phyloP scores from a whole-genome alignment of 2,113 vertebrate species.

The Coptodon bakossiorum region DNA sequence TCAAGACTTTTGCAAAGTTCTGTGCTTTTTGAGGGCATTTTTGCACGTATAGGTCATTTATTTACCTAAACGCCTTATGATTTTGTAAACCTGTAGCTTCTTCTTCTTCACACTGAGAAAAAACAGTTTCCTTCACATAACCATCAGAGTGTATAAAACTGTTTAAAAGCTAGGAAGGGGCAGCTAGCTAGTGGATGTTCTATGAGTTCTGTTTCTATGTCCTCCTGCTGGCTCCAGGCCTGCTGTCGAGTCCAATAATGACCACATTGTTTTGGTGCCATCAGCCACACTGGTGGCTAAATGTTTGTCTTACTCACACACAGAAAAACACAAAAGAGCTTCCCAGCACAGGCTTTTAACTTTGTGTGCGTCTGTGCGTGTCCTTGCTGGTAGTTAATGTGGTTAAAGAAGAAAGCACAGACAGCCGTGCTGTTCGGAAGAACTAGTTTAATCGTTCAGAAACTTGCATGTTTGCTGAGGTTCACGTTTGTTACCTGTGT shows the following conservation, averaged over 20 bases:
- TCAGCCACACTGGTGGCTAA: conserved; percentile 6
- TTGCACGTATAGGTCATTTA: neutral
- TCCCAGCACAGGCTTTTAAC: neutral
- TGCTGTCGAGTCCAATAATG: conserved; percentile 25
- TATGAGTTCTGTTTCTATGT: conserved; percentile 10
- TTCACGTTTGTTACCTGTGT: neutral
- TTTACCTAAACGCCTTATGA: neutral
- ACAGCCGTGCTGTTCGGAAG: neutral
- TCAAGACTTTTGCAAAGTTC: neutral
- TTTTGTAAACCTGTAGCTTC: neutral
- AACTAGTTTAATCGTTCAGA: neutral
- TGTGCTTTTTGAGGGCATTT: neutral
- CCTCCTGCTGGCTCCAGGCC: neutral
- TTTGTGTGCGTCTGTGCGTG: neutral
- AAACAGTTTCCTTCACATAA: neutral
- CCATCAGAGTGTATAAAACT: neutral
- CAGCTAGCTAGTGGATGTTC: neutral
- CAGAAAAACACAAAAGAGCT: neutral
- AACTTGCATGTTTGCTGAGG: neutral
- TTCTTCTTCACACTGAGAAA: neutral
- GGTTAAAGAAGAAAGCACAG: neutral
- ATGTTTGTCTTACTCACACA: neutral
- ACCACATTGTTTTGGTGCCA: conserved; percentile 31
- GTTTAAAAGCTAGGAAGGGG: neutral
- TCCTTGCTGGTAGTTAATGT: neutral